These are phyloP conservation scores for Carduelis carduelis DNA, from an alignment of 2,797 vertebrate species.

Conservation along the genomic window DNA sequence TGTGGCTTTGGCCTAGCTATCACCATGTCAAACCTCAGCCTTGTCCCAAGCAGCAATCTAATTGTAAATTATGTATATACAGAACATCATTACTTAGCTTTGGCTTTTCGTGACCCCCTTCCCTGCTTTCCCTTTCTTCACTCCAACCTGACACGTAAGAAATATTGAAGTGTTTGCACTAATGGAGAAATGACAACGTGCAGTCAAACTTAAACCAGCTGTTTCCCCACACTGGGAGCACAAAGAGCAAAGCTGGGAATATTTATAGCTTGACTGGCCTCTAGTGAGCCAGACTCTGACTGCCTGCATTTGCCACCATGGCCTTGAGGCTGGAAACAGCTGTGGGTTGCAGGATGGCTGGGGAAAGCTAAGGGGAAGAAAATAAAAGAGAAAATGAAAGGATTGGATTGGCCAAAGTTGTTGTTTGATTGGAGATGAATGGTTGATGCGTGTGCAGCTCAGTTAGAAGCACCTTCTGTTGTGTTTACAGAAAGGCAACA, in stretches of 20 bases:
- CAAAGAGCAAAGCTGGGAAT: slow-evolving; percentile 41
- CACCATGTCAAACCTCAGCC: slow-evolving; percentile 7
- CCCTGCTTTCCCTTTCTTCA: slow-evolving; percentile 62
- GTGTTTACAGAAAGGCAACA: not conserved
- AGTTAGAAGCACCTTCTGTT: not conserved
- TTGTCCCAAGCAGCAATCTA: slow-evolving; percentile 16
- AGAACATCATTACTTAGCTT: slow-evolving; percentile 39
- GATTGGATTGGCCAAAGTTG: not conserved
- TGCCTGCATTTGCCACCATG: slow-evolving; percentile 26
- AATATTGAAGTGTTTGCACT: slow-evolving; percentile 55
- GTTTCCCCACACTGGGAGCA: slow-evolving; percentile 37
- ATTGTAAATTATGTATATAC: slow-evolving; percentile 37
- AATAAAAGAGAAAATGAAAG: not conserved
- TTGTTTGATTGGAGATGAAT: not conserved
- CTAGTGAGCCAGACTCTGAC: slow-evolving; percentile 26
- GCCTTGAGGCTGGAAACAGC: slow-evolving; percentile 15
- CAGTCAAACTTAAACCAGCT: slow-evolving; percentile 72
- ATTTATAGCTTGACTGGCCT: slow-evolving; percentile 67
- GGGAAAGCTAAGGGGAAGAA: not conserved
- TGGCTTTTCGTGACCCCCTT: slow-evolving; percentile 35
- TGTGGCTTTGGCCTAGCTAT: slow-evolving; percentile 48
- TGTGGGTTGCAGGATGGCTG: not conserved
- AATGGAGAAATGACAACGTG: slow-evolving; percentile 52
- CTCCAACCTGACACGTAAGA: slow-evolving; percentile 56
- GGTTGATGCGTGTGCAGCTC: not conserved